Percentiles rank a stretch among this genome's conserved stretches.
Conservation (phyloP, 1,140 invertebrate genomes). For the Cherax quadricarinatus region DNA sequence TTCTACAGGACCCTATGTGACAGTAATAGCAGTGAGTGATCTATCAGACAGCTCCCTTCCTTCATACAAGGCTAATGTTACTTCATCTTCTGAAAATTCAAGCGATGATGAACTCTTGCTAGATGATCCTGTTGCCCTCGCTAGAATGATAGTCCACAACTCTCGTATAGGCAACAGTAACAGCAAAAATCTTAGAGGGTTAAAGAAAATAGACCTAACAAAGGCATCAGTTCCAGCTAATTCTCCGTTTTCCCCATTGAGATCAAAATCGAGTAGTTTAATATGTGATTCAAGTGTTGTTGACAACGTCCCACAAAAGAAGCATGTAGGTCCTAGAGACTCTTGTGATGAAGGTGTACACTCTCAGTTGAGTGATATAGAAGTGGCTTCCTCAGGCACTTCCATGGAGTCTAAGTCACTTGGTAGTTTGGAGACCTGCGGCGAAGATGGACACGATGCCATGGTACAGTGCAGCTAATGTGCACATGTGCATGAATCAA, state of each 20-base stretch:
- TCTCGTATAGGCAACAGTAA: slow-evolving; percentile 47
- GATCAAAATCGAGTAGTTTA: not conserved
- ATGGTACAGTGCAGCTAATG: slow-evolving; percentile 51
- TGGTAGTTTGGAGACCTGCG: slow-evolving; percentile 42
- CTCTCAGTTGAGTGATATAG: slow-evolving; percentile 31
- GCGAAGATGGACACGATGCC: slow-evolving; percentile 24
- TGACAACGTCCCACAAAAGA: not conserved
- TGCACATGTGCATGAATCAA: slow-evolving; percentile 39
- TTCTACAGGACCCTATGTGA: slow-evolving; percentile 24
- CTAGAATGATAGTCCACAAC: slow-evolving; percentile 22
- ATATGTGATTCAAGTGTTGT: not conserved
- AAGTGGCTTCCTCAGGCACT: slow-evolving; percentile 21
- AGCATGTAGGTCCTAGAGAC: slow-evolving; percentile 14
- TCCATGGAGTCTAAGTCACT: slow-evolving; percentile 13
- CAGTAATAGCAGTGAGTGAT: slow-evolving; percentile 32
- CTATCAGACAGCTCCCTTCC: not conserved
- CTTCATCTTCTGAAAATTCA: slow-evolving; percentile 11
- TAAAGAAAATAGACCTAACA: not conserved
- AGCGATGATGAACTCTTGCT: not conserved
- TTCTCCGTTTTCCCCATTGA: slow-evolving; percentile 58
- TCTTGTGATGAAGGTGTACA: slow-evolving; percentile 60
- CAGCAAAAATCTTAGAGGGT: not conserved
- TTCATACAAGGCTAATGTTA: not conserved
- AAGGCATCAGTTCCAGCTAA: slow-evolving; percentile 46
- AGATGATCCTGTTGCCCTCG: slow-evolving; percentile 14